Evolutionary conservation across 2,888 invertebrate species (phyloP).

Genomic region (Hecatera dysodea): DNA sequence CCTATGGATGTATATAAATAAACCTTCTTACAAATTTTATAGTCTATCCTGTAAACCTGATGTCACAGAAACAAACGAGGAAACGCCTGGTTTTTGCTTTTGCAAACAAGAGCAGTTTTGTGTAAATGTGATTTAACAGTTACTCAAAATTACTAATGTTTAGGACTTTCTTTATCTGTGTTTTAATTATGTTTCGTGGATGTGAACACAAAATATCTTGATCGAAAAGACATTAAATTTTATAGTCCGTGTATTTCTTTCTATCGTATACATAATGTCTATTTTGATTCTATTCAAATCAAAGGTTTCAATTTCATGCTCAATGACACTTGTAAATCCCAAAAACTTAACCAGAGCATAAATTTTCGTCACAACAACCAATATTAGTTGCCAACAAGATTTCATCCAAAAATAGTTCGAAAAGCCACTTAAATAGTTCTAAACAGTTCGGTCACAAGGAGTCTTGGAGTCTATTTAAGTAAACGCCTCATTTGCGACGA

Average conservation of each 20-base stretch:
- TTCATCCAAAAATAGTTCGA: constrained; percentile 14
- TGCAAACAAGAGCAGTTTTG: too few species aligned
- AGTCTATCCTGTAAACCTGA: too few species aligned
- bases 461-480: constrained; percentile 37
- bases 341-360: neutral
- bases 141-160: too few species aligned
- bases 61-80: too few species aligned
- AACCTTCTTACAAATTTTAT: too few species aligned
- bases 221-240: neutral
- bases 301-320: neutral
- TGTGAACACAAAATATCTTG: neutral
- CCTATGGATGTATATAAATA: too few species aligned
- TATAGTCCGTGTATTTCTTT: neutral
- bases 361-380: neutral
- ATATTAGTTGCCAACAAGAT: neutral
- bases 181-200: neutral
- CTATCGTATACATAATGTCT: neutral
- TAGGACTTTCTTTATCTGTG: neutral
- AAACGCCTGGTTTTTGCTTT: neutral
- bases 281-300: neutral
- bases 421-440: constrained; percentile 21
- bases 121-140: neutral
- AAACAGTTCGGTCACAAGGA: constrained; percentile 12
- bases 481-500: constrained; percentile 54
- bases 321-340: neutral